A percentile compares a stretch with the other conserved stretches of the same genome.
Evolutionary conservation across 2,888 invertebrate genomes (phyloP).

Genomic region (Brenthis hecate): DNA sequence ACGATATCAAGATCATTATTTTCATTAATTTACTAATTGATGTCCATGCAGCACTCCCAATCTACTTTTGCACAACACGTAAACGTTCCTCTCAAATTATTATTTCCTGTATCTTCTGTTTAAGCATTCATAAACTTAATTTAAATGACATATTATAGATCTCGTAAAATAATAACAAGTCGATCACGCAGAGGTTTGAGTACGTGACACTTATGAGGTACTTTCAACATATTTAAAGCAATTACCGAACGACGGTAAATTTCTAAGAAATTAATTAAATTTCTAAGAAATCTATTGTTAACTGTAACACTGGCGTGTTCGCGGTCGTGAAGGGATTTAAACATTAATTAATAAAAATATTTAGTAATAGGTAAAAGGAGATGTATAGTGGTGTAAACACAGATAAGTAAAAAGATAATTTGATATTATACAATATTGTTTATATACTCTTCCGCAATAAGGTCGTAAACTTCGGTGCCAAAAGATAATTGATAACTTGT

Average conservation of each 20-base stretch:
- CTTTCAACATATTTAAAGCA: background rate
- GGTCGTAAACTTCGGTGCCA: background rate
- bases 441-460: conserved; percentile 2
- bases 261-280: too few relatives aligned
- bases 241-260: background rate
- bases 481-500: background rate
- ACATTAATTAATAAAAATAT: background rate
- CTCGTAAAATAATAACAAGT: too few relatives aligned
- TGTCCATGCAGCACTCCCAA: too few relatives aligned
- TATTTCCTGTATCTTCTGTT: too few relatives aligned
- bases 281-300: too few relatives aligned
- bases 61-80: too few relatives aligned
- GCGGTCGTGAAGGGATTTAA: background rate
- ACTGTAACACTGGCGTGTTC: too few relatives aligned
- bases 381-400: background rate
- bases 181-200: background rate
- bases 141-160: too few relatives aligned
- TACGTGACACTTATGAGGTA: background rate
- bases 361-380: background rate
- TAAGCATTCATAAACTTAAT: too few relatives aligned
- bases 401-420: conserved; percentile 1
- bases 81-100: too few relatives aligned
- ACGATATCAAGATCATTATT: too few relatives aligned
- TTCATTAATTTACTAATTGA: too few relatives aligned
- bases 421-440: conserved; percentile 5